phyloP scores from a whole-genome alignment of 37 sponge, comb jelly and placozoan genomes.

The Eunapius fragilis region DNA sequence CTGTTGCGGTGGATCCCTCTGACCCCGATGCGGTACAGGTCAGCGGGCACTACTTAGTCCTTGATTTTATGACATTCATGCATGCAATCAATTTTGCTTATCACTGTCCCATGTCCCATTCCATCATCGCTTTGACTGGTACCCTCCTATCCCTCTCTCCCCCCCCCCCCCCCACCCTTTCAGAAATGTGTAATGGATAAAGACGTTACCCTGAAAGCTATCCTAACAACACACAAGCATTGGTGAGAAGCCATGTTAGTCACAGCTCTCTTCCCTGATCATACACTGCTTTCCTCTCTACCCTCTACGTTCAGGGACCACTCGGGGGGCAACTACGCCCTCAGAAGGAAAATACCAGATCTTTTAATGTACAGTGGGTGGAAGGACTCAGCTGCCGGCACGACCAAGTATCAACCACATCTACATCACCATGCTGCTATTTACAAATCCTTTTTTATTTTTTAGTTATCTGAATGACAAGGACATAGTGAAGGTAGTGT shows the following conservation, averaged over 20 bases:
- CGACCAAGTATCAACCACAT: constrained; percentile 42
- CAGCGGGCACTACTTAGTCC: background rate
- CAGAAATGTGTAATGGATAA: constrained; percentile 44
- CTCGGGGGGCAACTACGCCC: constrained; percentile 64
- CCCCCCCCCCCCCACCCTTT: background rate
- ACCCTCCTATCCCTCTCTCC: background rate
- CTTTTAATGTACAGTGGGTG: constrained; percentile 46
- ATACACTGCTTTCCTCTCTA: background rate
- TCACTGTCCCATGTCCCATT: background rate
- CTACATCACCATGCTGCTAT: background rate
- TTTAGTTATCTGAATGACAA: constrained; percentile 32
- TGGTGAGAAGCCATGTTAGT: constrained; percentile 30
- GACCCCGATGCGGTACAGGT: constrained; percentile 61
- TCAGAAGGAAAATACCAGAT: constrained; percentile 34
- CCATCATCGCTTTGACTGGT: background rate
- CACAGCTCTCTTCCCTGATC: background rate
- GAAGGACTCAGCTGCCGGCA: constrained; percentile 26
- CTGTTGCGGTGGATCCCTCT: constrained; percentile 68
- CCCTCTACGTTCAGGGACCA: constrained; percentile 58
- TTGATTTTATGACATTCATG: too few species aligned
- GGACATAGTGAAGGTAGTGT: constrained; percentile 25
- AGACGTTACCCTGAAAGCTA: constrained; percentile 27
- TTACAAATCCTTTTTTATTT: background rate
- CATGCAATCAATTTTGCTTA: background rate
- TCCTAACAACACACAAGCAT: constrained; percentile 76